A percentile compares a stretch with the other conserved stretches of the same genome.
Evolutionary conservation across 2,113 vertebrate species (phyloP).

Genomic region (Phaethon lepturus): DNA sequence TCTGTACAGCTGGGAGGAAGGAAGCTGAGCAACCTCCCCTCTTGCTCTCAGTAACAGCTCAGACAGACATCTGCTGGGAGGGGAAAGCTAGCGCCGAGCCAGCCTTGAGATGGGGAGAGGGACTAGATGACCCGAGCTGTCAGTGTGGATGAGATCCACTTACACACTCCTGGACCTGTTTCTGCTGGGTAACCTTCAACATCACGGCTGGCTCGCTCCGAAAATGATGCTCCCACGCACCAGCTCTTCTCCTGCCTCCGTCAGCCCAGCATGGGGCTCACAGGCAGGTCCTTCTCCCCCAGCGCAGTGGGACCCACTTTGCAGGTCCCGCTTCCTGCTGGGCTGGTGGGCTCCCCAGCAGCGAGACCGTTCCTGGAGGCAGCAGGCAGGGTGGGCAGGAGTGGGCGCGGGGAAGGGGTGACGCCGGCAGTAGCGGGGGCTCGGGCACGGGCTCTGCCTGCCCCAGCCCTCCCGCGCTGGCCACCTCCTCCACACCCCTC

Average conservation of each 20-base stretch:
- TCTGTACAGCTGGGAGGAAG: not conserved
- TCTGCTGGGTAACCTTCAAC: not conserved
- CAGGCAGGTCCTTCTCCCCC: not conserved
- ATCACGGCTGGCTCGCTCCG: not conserved
- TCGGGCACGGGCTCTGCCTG: not conserved
- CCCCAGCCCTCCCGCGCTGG: rapidly evolving
- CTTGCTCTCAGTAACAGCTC: not conserved
- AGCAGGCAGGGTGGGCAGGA: not conserved
- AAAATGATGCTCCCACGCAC: rapidly evolving
- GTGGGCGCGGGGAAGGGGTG: not conserved
- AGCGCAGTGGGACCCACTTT: not conserved
- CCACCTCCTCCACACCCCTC: not conserved
- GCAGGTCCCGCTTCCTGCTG: not conserved
- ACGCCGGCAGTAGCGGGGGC: not conserved
- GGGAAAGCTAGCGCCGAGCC: rapidly evolving
- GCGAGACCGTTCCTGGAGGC: not conserved
- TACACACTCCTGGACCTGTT: not conserved
- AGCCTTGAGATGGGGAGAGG: not conserved
- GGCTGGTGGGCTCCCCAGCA: not conserved
- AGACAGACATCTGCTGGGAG: not conserved
- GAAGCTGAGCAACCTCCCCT: not conserved
- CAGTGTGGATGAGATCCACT: not conserved
- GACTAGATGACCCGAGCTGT: not conserved
- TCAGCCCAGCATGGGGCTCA: not conserved
- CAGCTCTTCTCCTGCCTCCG: not conserved